These are phyloP conservation scores for Steinernema khuongi DNA, from an alignment of 1,140 invertebrate genomes.

Conservation along the genomic window DNA sequence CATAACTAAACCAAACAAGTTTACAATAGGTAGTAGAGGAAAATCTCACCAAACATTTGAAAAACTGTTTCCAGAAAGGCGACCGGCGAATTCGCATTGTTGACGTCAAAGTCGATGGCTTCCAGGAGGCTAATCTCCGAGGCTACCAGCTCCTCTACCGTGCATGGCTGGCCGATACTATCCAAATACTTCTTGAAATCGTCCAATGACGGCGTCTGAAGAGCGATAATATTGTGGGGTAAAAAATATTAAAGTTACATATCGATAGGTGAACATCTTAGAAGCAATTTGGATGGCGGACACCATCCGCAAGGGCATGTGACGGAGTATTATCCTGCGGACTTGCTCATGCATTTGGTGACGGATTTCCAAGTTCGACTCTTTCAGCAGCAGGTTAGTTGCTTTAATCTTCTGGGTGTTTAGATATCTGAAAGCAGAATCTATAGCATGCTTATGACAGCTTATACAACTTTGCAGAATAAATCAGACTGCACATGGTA, in stretches of 20 bases:
- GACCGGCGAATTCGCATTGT: not conserved
- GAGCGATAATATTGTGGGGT: not conserved
- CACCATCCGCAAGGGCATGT: not conserved
- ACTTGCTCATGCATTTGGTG: not conserved
- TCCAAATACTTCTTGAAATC: not conserved
- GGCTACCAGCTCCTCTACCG: not conserved
- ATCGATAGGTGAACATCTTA: conserved; percentile 1
- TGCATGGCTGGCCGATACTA: not conserved
- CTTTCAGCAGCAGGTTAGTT: not conserved
- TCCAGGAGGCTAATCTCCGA: not conserved
- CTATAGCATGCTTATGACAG: too few species aligned
- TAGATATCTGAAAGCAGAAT: not conserved
- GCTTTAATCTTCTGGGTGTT: not conserved
- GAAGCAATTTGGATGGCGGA: not conserved
- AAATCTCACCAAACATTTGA: not conserved
- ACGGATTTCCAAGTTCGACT: not conserved
- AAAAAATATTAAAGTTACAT: not conserved
- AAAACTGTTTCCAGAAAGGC: not conserved
- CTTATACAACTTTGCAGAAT: too few species aligned
- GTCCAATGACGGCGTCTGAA: not conserved
- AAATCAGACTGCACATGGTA: too few species aligned
- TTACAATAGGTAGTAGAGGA: not conserved
- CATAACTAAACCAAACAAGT: not conserved
- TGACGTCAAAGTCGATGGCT: not conserved
- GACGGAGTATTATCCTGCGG: not conserved